These are phyloP conservation scores for Carterocephalus palaemon DNA, from an alignment of 2,888 invertebrate genomes.

Conservation along the genomic window DNA sequence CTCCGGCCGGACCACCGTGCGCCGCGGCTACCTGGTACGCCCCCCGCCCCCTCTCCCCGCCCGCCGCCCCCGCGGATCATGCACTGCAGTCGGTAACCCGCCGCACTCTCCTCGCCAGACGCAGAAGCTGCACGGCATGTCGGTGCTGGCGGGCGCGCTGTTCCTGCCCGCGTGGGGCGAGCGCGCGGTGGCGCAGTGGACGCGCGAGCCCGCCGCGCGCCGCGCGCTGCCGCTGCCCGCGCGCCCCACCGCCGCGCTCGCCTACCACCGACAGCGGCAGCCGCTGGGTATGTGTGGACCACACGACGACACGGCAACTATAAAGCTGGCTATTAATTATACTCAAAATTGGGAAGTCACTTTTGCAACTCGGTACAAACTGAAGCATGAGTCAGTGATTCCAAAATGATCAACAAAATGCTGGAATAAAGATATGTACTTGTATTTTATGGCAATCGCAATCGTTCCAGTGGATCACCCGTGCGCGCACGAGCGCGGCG, in stretches of 20 bases:
- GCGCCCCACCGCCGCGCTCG: constrained; percentile 82
- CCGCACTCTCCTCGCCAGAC: too few relatives aligned
- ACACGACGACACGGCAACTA: too few relatives aligned
- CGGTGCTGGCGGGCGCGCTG: constrained; percentile 85
- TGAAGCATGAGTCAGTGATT: too few relatives aligned
- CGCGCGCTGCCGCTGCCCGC: constrained; percentile 31
- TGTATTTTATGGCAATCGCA: too few relatives aligned
- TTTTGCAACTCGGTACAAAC: too few relatives aligned
- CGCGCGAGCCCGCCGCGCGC: constrained; percentile 33
- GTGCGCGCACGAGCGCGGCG: constrained; percentile 82
- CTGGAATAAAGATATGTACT: too few relatives aligned
- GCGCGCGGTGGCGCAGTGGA: constrained; percentile 78
- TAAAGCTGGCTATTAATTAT: too few relatives aligned
- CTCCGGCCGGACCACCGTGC: constrained; percentile 79
- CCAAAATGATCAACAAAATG: too few relatives aligned
- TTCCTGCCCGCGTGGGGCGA: constrained; percentile 86
- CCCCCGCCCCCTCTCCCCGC: background rate
- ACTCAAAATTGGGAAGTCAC: too few relatives aligned
- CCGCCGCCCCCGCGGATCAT: too few relatives aligned
- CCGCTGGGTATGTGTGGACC: constrained; percentile 74
- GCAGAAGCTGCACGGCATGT: constrained; percentile 83
- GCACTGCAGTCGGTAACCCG: too few relatives aligned
- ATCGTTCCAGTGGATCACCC: constrained; percentile 80
- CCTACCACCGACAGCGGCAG: constrained; percentile 88
- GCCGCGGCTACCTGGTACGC: constrained; percentile 72